These are phyloP conservation scores for Petromus typicus DNA, from an alignment of 2,113 vertebrate species.

Conservation along the genomic window DNA sequence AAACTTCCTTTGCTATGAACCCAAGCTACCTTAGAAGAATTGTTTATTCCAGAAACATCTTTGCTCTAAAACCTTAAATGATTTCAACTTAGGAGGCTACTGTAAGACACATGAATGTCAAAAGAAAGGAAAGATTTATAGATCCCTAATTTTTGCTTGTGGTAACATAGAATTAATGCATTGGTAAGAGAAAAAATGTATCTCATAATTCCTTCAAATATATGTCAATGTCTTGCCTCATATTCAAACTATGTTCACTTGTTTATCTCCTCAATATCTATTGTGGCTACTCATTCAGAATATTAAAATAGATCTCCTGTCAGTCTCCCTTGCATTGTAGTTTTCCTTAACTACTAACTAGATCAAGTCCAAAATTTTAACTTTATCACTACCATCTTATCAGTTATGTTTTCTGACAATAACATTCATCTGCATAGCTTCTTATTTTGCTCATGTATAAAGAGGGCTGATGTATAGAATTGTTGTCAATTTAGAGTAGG, in stretches of 20 bases:
- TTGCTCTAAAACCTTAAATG: background rate
- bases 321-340: background rate
- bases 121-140: background rate
- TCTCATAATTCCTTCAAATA: background rate
- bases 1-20: background rate
- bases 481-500: background rate
- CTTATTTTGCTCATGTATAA: background rate
- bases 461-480: background rate
- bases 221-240: background rate
- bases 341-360: slow-evolving; percentile 18
- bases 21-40: background rate
- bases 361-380: background rate
- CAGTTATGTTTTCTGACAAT: background rate
- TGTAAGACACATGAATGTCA: background rate
- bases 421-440: background rate
- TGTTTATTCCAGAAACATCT: background rate
- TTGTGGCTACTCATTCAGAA: background rate
- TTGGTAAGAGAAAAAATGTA: background rate
- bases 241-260: background rate
- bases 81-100: background rate
- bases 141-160: background rate
- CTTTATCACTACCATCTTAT: background rate
- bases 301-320: background rate
- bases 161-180: background rate
- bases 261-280: background rate